phyloP scores from a whole-genome alignment of 2,888 invertebrate species.

The Trissolcus brochymenae region DNA sequence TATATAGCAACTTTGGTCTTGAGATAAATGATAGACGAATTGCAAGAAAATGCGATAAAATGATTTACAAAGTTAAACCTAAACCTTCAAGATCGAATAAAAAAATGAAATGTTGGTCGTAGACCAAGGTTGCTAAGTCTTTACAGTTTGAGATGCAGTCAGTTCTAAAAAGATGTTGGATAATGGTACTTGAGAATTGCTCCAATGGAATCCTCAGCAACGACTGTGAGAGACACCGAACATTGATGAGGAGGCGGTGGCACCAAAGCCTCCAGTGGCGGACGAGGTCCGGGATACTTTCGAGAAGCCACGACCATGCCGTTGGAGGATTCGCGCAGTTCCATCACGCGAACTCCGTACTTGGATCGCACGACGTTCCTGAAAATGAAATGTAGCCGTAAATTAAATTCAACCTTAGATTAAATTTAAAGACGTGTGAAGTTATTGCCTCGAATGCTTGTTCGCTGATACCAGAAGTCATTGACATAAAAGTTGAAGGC shows the following conservation, averaged over 20 bases:
- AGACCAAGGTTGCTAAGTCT: background rate
- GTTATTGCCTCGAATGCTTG: background rate
- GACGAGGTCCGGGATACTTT: conserved; percentile 70
- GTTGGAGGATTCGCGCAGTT: conserved; percentile 70
- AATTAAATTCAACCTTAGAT: conserved; percentile 1
- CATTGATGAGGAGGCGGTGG: conserved; percentile 70
- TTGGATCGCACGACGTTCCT: conserved; percentile 73
- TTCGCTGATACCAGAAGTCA: conserved; percentile 5
- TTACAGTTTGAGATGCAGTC: conserved; percentile 17
- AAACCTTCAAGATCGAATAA: no score
- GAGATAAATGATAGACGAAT: no score
- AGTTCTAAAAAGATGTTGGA: conserved; percentile 77
- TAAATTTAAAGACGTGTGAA: background rate
- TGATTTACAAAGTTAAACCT: no score
- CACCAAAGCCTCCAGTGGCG: conserved; percentile 71
- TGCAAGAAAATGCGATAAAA: no score
- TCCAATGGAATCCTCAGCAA: conserved; percentile 83
- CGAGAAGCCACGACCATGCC: conserved; percentile 73
- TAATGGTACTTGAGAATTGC: conserved; percentile 82
- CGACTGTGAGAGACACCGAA: conserved; percentile 77
- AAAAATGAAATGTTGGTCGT: background rate
- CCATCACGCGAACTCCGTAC: conserved; percentile 72
- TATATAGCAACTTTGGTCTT: no score
- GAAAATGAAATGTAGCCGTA: conserved; percentile 17
- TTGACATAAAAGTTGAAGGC: conserved; percentile 11